Evolutionary conservation across 2,113 vertebrate species (phyloP).

Genomic region (Dasyprocta punctata): DNA sequence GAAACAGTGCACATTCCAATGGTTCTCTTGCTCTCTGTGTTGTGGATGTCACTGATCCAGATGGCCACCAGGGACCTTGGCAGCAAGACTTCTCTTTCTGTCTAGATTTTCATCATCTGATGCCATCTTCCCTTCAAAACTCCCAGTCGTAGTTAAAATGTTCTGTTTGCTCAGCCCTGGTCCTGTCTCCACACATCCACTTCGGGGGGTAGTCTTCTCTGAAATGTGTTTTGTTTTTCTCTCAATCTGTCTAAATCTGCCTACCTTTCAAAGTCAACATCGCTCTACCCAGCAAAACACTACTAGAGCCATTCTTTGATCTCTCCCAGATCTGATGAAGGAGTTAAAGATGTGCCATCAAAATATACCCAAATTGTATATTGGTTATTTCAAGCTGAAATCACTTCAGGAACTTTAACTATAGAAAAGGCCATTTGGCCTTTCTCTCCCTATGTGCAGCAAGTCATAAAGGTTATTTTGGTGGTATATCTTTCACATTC

Average conservation of each 20-base stretch:
- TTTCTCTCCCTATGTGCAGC: neutral
- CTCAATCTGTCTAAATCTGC: neutral
- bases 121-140: neutral
- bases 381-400: neutral
- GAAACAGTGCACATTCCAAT: accelerated
- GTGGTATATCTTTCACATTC: neutral
- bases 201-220: neutral
- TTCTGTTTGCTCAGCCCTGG: neutral
- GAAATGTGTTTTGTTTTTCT: neutral
- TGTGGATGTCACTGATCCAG: neutral
- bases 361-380: neutral
- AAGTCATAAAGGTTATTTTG: neutral
- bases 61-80: neutral
- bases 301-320: neutral
- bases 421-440: neutral
- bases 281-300: neutral
- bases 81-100: neutral
- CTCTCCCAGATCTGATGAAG: neutral
- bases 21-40: neutral
- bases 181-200: neutral
- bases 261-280: neutral
- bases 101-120: neutral
- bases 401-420: neutral
- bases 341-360: neutral
- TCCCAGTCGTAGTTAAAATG: neutral